Percentiles rank a stretch among this genome's conserved stretches.
Evolutionary conservation across 2,797 vertebrate species (phyloP).

Genomic region (Hozukius guyotensis): DNA sequence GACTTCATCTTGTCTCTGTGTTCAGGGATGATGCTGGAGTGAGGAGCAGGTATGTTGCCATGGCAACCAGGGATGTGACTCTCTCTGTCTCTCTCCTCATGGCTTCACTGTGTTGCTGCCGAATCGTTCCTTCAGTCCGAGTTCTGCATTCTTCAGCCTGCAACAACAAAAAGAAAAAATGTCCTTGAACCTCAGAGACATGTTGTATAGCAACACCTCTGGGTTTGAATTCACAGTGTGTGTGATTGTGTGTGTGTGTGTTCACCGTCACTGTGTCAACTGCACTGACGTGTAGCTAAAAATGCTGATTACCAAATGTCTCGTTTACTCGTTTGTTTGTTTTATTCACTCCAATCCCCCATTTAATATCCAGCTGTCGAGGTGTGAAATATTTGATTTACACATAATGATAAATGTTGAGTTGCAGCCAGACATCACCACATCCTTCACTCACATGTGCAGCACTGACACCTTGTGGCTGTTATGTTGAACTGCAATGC

Average conservation of each 20-base stretch:
- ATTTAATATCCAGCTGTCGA: background rate
- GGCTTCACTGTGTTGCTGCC: conserved; percentile 27
- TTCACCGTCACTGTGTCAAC: background rate
- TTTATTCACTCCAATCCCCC: background rate
- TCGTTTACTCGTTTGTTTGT: background rate
- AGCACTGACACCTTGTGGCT: conserved; percentile 46
- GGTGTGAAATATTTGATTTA: background rate
- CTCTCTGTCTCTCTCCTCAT: conserved; percentile 30
- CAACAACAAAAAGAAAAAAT: background rate
- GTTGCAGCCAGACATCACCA: background rate
- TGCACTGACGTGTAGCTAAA: background rate
- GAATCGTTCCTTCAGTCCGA: conserved; percentile 29
- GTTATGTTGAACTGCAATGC: conserved; percentile 23
- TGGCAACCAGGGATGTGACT: conserved; percentile 76
- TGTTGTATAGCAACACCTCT: background rate
- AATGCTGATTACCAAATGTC: background rate
- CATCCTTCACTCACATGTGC: conserved; percentile 4
- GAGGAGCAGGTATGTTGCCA: conserved; percentile 78
- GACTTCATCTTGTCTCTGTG: conserved; percentile 37
- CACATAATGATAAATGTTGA: background rate
- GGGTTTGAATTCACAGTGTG: background rate
- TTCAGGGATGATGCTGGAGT: conserved; percentile 65
- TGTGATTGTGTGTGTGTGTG: background rate
- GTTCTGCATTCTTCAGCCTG: conserved; percentile 1
- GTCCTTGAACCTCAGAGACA: background rate